Conservation (phyloP, 1,140 invertebrate genomes). For the Amyelois transitella region DNA sequence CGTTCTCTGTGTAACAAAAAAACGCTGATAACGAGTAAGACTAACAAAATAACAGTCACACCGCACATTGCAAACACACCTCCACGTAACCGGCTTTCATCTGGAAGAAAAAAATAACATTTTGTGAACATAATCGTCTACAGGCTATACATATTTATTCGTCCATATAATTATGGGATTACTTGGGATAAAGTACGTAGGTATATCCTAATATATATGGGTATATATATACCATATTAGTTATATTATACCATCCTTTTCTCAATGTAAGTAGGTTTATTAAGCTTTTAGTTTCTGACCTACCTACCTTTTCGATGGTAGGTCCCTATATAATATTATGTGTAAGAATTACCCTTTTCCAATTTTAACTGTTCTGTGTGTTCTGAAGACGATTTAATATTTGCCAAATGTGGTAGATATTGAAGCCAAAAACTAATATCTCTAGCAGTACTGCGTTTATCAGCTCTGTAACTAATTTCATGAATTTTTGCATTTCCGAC, state of each 20-base stretch:
- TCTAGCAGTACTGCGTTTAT: slow-evolving; percentile 20
- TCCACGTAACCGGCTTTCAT: slow-evolving; percentile 45
- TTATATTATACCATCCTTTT: too few species aligned
- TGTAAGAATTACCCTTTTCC: slow-evolving; percentile 35
- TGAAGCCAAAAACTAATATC: slow-evolving; percentile 60
- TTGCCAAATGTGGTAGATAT: slow-evolving; percentile 53
- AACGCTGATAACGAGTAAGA: slow-evolving; percentile 35
- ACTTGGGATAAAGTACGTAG: too few species aligned
- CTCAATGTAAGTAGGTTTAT: too few species aligned
- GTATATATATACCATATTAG: too few species aligned
- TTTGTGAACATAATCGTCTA: not conserved
- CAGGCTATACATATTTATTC: not conserved
- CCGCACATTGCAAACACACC: slow-evolving; percentile 56
- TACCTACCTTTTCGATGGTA: too few species aligned
- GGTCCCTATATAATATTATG: not conserved
- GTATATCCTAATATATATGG: too few species aligned
- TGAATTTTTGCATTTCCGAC: slow-evolving; percentile 53
- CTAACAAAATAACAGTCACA: slow-evolving; percentile 34
- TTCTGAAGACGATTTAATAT: slow-evolving; percentile 24
- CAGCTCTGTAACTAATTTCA: slow-evolving; percentile 33
- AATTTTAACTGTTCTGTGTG: slow-evolving; percentile 41
- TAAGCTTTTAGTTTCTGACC: too few species aligned
- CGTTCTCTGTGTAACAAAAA: slow-evolving; percentile 37
- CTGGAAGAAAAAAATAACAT: slow-evolving; percentile 26
- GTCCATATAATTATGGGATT: not conserved